These are phyloP conservation scores for Neoseiulus cucumeris DNA, from an alignment of 1,140 invertebrate genomes.

Conservation along the genomic window DNA sequence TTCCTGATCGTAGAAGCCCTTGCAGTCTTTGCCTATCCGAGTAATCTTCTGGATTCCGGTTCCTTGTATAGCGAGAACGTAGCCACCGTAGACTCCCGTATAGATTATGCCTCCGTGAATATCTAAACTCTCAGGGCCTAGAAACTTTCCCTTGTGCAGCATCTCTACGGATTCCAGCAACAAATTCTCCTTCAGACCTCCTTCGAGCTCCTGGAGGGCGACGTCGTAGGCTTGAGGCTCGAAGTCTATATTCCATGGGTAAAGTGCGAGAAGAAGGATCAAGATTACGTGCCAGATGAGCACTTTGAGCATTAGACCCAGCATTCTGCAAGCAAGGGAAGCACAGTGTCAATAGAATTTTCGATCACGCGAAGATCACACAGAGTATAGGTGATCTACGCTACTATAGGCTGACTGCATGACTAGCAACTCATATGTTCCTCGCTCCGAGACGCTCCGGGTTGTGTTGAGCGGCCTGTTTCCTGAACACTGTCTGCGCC, in stretches of 20 bases:
- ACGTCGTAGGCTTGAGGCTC: neutral
- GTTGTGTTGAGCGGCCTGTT: too few species aligned
- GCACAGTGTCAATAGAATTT: too few species aligned
- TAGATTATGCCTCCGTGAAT: neutral
- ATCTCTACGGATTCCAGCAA: neutral
- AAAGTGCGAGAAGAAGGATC: neutral
- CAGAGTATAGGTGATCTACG: too few species aligned
- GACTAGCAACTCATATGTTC: too few species aligned
- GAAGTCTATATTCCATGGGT: neutral
- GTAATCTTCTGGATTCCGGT: neutral
- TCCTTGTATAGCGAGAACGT: neutral
- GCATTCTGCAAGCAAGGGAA: neutral
- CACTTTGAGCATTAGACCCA: neutral
- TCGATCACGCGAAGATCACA: too few species aligned
- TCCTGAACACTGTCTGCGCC: too few species aligned
- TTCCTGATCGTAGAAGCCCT: constrained; percentile 2
- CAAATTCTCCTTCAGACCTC: neutral
- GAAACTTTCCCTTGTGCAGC: neutral
- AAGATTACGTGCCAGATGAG: neutral
- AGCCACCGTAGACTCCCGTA: neutral
- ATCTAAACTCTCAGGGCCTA: neutral
- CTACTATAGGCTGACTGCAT: too few species aligned
- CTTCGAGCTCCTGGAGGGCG: neutral
- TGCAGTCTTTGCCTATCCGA: neutral
- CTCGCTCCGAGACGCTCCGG: too few species aligned